Base-by-base conservation (phyloP, 1,140 invertebrate genomes). In the Ceratoteleas bidentatus region DNA sequence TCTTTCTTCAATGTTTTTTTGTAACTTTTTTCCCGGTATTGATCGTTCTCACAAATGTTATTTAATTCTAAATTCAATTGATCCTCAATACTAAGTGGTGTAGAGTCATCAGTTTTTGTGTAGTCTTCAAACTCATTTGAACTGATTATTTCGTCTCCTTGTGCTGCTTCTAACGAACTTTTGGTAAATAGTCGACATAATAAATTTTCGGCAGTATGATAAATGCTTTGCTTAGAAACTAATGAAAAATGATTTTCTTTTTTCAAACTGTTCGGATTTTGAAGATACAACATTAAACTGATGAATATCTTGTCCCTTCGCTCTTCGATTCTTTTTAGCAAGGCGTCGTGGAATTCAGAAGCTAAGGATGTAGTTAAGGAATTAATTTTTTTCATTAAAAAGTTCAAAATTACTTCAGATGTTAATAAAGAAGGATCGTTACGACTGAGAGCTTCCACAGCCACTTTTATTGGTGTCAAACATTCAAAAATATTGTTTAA, bases 401-500 rank as follows among this genome's bases (percentile, higher is more conserved):
- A 65, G 43, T 53, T 40, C 40, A 65, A 43, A 11, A 34, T 54
- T n/a, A 54, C 62, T 65, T 65, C 36, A 53, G 62, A 38, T 40
- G 15, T 65, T 6, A 65, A 43, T 14, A 65, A 52, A 36, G 50
- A 53, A 54, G 36, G 16, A 43, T 65, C 49, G n/a, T 14, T 65
- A 36, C 49, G 16, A 54, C 49, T 65, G 9, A 65, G 38, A 65
- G 49, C 14, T 24, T 65, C 50, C 13, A 65, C 50, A 9, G 60
- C 47, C 11, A 65, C 50, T 24, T 33, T 54, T 50, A 65, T 0
- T 24, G 62, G 62, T 53, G 33, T 24, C 33, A 65, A 65, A 53
- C 32, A 32, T 40, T 65, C 32, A 54, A 65, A 54, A 54, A 54
- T 15, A 53, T 3, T 53, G 53, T 65, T 7, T 43, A 54, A 36